These are phyloP conservation scores for Pseudomugil tenellus DNA, from an alignment of 2,797 vertebrate genomes.

Conservation along the genomic window DNA sequence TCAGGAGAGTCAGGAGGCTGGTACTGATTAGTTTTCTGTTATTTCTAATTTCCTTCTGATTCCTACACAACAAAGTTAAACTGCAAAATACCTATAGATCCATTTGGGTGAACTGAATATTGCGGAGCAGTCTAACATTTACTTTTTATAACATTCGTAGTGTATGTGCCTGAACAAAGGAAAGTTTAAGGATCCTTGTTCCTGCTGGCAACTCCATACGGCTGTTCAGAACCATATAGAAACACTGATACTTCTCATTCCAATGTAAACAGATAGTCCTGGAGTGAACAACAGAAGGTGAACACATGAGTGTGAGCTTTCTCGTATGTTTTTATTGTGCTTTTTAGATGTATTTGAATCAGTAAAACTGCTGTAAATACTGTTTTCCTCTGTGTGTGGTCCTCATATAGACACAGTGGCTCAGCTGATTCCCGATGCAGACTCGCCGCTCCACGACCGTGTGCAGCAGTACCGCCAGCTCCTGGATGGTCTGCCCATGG, in stretches of 20 bases:
- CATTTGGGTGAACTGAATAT: too few species aligned
- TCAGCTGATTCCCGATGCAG: slow-evolving; percentile 90
- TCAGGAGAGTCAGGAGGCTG: too few species aligned
- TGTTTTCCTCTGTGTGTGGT: not conserved
- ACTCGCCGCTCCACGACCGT: slow-evolving; percentile 86
- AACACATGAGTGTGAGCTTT: not conserved
- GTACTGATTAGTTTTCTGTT: too few species aligned
- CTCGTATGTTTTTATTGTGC: not conserved
- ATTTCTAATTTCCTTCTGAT: too few species aligned
- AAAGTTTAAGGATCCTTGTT: too few species aligned
- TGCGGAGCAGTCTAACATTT: not conserved
- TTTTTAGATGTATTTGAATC: not conserved
- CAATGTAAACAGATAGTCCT: not conserved
- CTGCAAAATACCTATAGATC: too few species aligned
- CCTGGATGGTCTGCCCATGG: slow-evolving; percentile 96
- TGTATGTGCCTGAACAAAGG: too few species aligned
- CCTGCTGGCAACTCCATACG: too few species aligned
- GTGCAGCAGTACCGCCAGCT: slow-evolving; percentile 96
- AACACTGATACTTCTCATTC: not conserved
- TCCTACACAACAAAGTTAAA: too few species aligned
- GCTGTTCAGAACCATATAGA: not conserved
- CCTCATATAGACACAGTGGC: slow-evolving; percentile 86
- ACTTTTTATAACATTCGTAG: too few species aligned
- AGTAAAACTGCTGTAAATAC: not conserved
- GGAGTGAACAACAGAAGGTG: too few species aligned